A percentile compares a stretch with the other conserved stretches of the same genome.
These are phyloP conservation scores for Tetramorium parvispinum DNA, from an alignment of 1,140 invertebrate species.

Conservation along the genomic window DNA sequence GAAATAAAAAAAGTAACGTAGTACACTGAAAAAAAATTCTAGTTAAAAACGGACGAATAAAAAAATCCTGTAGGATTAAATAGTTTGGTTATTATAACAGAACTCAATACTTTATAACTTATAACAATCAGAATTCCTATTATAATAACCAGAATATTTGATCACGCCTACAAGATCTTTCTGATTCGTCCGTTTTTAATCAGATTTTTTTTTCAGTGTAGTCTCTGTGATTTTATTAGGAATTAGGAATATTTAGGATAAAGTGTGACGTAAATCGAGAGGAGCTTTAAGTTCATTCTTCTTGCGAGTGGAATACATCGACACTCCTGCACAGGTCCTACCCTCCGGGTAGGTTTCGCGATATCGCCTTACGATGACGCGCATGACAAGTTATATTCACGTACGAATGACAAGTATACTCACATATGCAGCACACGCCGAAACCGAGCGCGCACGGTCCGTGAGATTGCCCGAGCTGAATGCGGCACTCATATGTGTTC, in stretches of 20 bases:
- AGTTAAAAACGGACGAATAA: too few relatives aligned
- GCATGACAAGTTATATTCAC: constrained; percentile 9
- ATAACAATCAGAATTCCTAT: too few relatives aligned
- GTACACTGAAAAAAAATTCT: too few relatives aligned
- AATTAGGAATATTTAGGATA: background rate
- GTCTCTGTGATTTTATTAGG: background rate
- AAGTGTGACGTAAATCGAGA: too few relatives aligned
- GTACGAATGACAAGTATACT: constrained; percentile 83
- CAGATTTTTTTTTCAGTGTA: too few relatives aligned
- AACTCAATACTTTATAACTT: too few relatives aligned
- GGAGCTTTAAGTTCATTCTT: background rate
- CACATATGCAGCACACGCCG: constrained; percentile 95
- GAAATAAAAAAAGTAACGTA: background rate
- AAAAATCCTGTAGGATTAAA: too few relatives aligned
- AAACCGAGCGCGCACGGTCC: constrained; percentile 94
- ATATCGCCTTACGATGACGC: background rate
- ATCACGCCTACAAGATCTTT: too few relatives aligned
- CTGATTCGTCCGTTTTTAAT: too few relatives aligned
- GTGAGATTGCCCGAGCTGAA: constrained; percentile 90
- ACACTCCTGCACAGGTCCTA: too few relatives aligned
- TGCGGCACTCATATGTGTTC: constrained; percentile 93
- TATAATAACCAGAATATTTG: too few relatives aligned
- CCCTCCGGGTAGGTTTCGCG: background rate
- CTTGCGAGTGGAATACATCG: background rate
- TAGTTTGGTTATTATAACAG: too few relatives aligned